Percentiles rank a stretch among this genome's conserved stretches.
These are phyloP conservation scores for Styela plicata DNA, from an alignment of 23 tunicate species.

Conservation along the genomic window DNA sequence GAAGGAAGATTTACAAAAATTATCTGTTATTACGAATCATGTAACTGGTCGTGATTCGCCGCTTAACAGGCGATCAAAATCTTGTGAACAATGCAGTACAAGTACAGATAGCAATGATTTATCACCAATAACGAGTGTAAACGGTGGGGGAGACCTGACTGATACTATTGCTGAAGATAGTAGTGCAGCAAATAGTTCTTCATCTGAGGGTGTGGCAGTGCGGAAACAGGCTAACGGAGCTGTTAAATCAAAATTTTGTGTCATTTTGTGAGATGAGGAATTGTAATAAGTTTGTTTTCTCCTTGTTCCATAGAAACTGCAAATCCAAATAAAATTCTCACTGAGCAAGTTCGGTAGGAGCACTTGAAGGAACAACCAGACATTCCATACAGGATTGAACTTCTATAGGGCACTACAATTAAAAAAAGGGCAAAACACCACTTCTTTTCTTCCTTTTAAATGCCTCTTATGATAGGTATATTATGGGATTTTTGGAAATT, in stretches of 20 bases:
- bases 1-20: constrained; percentile 44
- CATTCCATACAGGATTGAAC: no score
- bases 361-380: no score
- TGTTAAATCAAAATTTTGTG: constrained; percentile 28
- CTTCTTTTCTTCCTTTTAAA: no score
- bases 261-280: not conserved
- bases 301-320: no score
- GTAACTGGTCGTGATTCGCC: not conserved
- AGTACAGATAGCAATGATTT: not conserved
- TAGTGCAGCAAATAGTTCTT: not conserved
- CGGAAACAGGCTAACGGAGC: not conserved
- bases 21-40: constrained; percentile 33
- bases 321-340: no score
- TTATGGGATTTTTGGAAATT: no score
- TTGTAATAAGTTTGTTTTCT: no score
- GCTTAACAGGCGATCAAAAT: not conserved
- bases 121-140: not conserved
- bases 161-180: not conserved
- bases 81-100: not conserved
- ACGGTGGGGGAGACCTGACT: not conserved
- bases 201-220: not conserved
- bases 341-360: no score
- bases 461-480: no score
- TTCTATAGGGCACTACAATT: no score
- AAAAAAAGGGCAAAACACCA: no score